Evolutionary conservation across 1,140 invertebrate species (phyloP).

Genomic region (Drosophila equinoxialis): DNA sequence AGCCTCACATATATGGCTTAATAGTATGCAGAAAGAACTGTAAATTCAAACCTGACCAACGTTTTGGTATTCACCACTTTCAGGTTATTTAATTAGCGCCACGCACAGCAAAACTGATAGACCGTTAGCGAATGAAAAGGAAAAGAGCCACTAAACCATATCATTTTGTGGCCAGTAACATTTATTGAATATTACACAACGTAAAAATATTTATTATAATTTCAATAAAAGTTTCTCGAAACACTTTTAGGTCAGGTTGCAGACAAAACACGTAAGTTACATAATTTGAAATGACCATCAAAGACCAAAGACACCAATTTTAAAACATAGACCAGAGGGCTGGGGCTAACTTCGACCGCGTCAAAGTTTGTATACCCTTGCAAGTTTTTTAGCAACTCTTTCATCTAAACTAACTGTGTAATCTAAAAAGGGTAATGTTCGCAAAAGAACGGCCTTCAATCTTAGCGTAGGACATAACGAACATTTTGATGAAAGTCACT

Average conservation of each 20-base stretch:
- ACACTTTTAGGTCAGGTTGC: neutral
- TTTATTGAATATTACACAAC: constrained; percentile 5
- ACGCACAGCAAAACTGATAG: neutral
- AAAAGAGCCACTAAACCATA: constrained; percentile 27
- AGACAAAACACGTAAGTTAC: no score
- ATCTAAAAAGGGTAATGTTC: no score
- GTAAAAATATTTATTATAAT: neutral
- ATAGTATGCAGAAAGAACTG: constrained; percentile 61
- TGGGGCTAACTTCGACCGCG: no score
- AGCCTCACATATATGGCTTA: constrained; percentile 56
- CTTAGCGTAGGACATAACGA: no score
- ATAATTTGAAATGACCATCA: no score
- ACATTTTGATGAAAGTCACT: no score
- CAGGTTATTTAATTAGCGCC: constrained; percentile 70
- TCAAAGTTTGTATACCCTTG: no score
- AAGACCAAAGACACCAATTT: no score
- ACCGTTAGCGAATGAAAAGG: constrained; percentile 6
- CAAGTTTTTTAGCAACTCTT: no score
- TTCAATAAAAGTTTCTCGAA: neutral
- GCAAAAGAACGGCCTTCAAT: no score
- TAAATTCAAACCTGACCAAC: constrained; percentile 2
- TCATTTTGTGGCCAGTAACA: constrained; percentile 24
- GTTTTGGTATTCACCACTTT: constrained; percentile 44
- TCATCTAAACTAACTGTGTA: no score
- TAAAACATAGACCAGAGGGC: no score